Percentiles rank a stretch among this genome's conserved stretches.
These are phyloP conservation scores for Pseudococcus viburni DNA, from an alignment of 2,888 invertebrate species.

Conservation along the genomic window DNA sequence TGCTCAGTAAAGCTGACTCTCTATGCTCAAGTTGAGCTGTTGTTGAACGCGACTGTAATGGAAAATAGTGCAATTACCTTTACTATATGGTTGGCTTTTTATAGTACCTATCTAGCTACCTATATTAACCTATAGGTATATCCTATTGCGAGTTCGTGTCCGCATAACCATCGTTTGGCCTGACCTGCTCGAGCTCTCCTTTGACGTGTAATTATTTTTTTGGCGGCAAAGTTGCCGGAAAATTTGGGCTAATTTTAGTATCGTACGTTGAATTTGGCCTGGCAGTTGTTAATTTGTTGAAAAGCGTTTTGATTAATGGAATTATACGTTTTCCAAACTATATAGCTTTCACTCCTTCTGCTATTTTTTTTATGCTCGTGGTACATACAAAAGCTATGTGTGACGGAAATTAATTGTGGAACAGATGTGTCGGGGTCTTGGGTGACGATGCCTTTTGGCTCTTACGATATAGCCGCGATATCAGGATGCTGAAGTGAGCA, in stretches of 20 bases:
- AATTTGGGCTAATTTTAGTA: constrained; percentile 41
- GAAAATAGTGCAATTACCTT: constrained; percentile 54
- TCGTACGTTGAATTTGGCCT: neutral
- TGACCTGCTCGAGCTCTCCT: neutral
- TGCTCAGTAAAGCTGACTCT: constrained; percentile 50
- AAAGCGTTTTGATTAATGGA: constrained; percentile 48
- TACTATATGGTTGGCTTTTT: neutral
- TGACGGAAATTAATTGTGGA: constrained; percentile 36
- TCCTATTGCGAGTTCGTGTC: neutral
- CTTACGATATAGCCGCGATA: neutral
- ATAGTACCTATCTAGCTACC: neutral
- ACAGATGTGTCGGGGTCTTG: constrained; percentile 20
- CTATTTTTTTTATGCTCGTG: neutral
- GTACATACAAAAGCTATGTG: constrained; percentile 43
- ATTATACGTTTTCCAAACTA: constrained; percentile 49
- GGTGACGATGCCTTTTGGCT: constrained; percentile 26
- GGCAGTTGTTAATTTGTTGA: constrained; percentile 32
- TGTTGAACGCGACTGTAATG: constrained; percentile 19
- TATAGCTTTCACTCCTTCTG: neutral
- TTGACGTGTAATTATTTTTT: constrained; percentile 35
- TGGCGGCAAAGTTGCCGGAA: constrained; percentile 20
- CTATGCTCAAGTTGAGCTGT: constrained; percentile 29
- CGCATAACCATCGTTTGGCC: neutral
- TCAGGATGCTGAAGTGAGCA: neutral
- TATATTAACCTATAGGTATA: neutral